These are phyloP conservation scores for Scaptomyza polygonia DNA, from an alignment of 2,888 invertebrate genomes.

Conservation along the genomic window DNA sequence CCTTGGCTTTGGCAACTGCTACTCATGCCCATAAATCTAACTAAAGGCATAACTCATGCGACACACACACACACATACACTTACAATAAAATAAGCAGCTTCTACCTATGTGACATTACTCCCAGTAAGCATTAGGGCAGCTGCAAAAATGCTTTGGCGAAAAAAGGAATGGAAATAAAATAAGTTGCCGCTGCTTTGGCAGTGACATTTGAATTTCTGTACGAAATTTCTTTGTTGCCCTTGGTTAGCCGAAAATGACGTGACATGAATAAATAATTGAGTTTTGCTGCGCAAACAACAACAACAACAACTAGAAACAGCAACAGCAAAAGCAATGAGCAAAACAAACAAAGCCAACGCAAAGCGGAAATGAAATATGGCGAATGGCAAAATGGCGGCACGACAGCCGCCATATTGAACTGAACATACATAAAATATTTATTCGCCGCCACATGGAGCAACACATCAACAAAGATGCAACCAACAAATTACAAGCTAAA, in stretches of 20 bases:
- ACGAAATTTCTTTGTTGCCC: slow-evolving; percentile 45
- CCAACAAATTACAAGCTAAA: slow-evolving; percentile 29
- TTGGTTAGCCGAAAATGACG: slow-evolving; percentile 71
- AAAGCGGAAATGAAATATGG: slow-evolving; percentile 78
- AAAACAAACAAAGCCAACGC: slow-evolving; percentile 59
- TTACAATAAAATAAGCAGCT: slow-evolving; percentile 62
- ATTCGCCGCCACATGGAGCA: slow-evolving; percentile 41
- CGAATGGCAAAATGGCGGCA: slow-evolving; percentile 68
- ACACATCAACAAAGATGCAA: slow-evolving; percentile 11
- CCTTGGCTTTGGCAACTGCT: slow-evolving; percentile 10
- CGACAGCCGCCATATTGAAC: slow-evolving; percentile 56
- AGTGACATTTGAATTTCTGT: slow-evolving; percentile 73
- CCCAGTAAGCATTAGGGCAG: slow-evolving; percentile 29
- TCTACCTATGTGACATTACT: slow-evolving; percentile 34
- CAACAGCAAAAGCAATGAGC: slow-evolving; percentile 15
- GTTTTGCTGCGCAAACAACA: slow-evolving; percentile 52
- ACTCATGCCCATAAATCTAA: slow-evolving; percentile 48
- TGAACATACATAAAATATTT: slow-evolving; percentile 51
- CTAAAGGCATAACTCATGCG: slow-evolving; percentile 40
- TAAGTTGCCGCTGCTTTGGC: slow-evolving; percentile 46
- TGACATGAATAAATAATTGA: slow-evolving; percentile 80
- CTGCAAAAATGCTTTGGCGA: slow-evolving; percentile 33
- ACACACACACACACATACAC: slow-evolving; percentile 5
- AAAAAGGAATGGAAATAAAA: slow-evolving; percentile 12
- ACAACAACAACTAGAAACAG: slow-evolving; percentile 7